Evolutionary conservation across 64 coral and sea anemone genomes (phyloP), one percentile per base, ranked within the genome.

Genomic region (Dendronephthya gigantea): DNA sequence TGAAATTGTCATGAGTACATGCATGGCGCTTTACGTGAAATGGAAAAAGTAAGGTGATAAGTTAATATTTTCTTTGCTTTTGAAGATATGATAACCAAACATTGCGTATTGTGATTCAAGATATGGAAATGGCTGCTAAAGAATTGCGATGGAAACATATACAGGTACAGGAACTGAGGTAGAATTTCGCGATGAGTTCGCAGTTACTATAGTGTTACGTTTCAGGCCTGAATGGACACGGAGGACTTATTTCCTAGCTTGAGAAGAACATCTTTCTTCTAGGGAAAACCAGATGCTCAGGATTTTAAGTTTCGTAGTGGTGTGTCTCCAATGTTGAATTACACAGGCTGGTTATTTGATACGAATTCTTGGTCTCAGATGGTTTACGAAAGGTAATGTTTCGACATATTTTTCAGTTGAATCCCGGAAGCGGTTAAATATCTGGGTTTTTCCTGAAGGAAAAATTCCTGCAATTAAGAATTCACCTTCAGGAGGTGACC

Each of bases 111-210:
- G 94, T 97, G 13, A 97, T 97, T 40, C 94, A 97, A 85, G 94
- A 97, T 68, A 97, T 97, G 94, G 94, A 97, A 89, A 97, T 97
- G 94, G 90, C 94, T 84, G 94, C 94, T 22, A 93, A 97, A 58
- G 94, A 97, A 50, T 79, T 97, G 1, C 83, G 94, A 48, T 97
- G 94, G 94, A 97, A 97, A 87, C 36, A 93, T 22, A 86, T 92
- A 70, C 62, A 90, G 89, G 94, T 96, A 83, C n/a, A n/a, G n/a
- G n/a, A n/a, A n/a, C n/a, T n/a, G n/a, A 56, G 11, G 41, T 11
- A 45, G 41, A 45, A 45, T 45, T 45, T 11, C 41, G 41, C 41
- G 11, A 45, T 45, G 41, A 45, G 41, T 45, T 45, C 41, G 41
- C 58, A 66, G 22, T 7, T 66, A 30, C 58, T 66, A 17, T 66